Conservation (phyloP, 1,140 invertebrate species). For the Drosophila paulistorum region DNA sequence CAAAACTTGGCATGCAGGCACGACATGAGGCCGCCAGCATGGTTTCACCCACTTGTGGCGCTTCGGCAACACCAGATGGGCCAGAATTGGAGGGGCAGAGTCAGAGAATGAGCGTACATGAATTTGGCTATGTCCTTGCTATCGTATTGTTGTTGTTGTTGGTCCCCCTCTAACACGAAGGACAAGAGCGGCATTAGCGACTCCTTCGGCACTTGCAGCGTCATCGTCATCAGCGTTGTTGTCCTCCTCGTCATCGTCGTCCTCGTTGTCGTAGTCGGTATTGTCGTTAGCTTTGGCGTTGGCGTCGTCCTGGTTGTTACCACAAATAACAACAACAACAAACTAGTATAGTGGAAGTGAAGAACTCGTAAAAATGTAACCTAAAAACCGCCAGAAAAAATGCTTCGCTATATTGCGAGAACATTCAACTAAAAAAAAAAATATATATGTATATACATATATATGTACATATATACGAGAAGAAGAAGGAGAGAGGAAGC, state of each 20-base stretch:
- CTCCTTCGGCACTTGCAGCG: conserved; percentile 54
- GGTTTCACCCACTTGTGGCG: conserved; percentile 72
- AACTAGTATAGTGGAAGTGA: conserved; percentile 61
- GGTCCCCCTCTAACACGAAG: conserved; percentile 50
- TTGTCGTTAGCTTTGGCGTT: conserved; percentile 28
- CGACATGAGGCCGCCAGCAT: conserved; percentile 43
- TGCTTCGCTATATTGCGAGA: conserved; percentile 45
- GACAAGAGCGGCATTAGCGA: conserved; percentile 48
- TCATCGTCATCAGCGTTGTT: conserved; percentile 30
- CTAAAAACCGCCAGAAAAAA: conserved; percentile 83
- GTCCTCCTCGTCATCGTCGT: background rate
- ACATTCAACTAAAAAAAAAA: conserved; percentile 48
- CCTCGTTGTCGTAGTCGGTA: background rate
- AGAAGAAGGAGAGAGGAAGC: conserved; percentile 11
- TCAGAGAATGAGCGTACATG: conserved; percentile 23
- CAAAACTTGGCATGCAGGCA: conserved; percentile 44
- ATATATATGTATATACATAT: conserved; percentile 16
- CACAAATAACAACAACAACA: conserved; percentile 29
- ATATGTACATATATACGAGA: background rate
- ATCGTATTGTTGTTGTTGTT: conserved; percentile 3
- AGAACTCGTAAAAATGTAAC: conserved; percentile 82
- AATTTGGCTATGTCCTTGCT: conserved; percentile 70
- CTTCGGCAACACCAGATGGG: conserved; percentile 48
- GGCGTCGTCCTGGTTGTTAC: conserved; percentile 35
- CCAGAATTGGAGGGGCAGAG: background rate